Evolutionary conservation across 2,113 vertebrate genomes (phyloP), one percentile per base, ranked within the genome.

Genomic region (Setophaga petechia): DNA sequence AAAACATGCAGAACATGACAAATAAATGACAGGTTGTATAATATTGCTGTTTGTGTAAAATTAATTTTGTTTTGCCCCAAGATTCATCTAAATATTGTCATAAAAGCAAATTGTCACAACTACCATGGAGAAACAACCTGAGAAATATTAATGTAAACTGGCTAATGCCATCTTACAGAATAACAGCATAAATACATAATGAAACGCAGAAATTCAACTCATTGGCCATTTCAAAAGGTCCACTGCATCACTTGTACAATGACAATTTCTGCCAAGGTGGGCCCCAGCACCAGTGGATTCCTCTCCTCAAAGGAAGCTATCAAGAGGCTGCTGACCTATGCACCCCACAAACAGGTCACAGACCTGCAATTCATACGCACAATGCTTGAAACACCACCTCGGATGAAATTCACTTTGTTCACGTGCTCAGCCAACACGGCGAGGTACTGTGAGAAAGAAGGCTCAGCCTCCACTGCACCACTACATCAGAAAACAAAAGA

Each of bases 371-470:
- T 91, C 54, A 92, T 95, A 98, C 98, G 96, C 94, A 98, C 98
- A 62, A 98, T 97, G 97, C 95, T 98, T 9, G 95, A 93, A 75
- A 96, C 89, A 24, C 91, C 71, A 3, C 97, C 97, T 71, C 98
- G 97, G 89, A 98, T 98, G 35, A 98, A 81, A 62, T 98, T 98
- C 96, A 98, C 98, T 95, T 98, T 96, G 97, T 98, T 98, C 95
- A 97, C 83, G 0, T 97, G 96, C 35, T 97, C 82, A 0, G 91
- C 85, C 92, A 98, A 91, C 72, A 77, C 76, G 0, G 86, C n/a
- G 20, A 98, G 96, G 66, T 98, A 98, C 20, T 71, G 93, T 1
- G 94, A 71, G 93, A 98, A 98, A 79, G 95, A 95, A 39, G 84
- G 80, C 73, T 83, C 87, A 1, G 83, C 57, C 6, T 71, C 39